Evolutionary conservation across 2,113 vertebrate genomes (phyloP).

Genomic region (Xiphophorus hellerii): DNA sequence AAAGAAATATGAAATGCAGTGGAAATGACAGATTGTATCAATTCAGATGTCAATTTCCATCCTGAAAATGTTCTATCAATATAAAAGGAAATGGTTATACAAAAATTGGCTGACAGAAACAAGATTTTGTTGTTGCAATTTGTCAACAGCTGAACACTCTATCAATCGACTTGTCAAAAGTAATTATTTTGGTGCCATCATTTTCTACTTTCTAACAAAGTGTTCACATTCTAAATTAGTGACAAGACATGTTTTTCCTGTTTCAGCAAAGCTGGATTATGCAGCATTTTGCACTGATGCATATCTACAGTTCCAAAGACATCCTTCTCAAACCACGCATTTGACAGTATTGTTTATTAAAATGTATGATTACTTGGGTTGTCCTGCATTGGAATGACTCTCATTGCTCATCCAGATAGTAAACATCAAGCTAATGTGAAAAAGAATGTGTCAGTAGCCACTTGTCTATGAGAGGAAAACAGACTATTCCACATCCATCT

Average conservation of each 20-base stretch:
- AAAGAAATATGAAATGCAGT: conserved; percentile 53
- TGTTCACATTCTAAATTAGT: conserved; percentile 73
- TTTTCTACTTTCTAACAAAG: conserved; percentile 68
- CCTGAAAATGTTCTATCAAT: conserved; percentile 52
- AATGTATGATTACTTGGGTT: conserved; percentile 70
- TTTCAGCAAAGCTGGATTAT: conserved; percentile 60
- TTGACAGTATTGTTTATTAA: conserved; percentile 76
- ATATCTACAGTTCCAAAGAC: conserved; percentile 69
- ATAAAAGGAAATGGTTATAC: conserved; percentile 64
- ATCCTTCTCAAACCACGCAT: conserved; percentile 73
- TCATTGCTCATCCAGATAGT: conserved; percentile 68
- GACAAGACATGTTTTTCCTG: conserved; percentile 60
- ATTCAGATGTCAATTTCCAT: conserved; percentile 57
- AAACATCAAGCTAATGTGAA: conserved; percentile 57
- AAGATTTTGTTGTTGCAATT: conserved; percentile 74
- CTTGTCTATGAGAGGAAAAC: conserved; percentile 47
- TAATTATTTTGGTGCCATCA: conserved; percentile 75
- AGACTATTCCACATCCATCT: conserved; percentile 30
- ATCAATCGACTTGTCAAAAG: conserved; percentile 78
- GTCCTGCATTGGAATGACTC: conserved; percentile 64
- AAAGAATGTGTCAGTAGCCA: conserved; percentile 54
- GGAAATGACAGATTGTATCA: conserved; percentile 68
- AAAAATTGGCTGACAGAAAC: conserved; percentile 75
- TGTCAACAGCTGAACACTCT: conserved; percentile 67
- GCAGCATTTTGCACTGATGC: conserved; percentile 71